phyloP scores from a whole-genome alignment of 2,888 invertebrate genomes.

The Atethmia centrago region DNA sequence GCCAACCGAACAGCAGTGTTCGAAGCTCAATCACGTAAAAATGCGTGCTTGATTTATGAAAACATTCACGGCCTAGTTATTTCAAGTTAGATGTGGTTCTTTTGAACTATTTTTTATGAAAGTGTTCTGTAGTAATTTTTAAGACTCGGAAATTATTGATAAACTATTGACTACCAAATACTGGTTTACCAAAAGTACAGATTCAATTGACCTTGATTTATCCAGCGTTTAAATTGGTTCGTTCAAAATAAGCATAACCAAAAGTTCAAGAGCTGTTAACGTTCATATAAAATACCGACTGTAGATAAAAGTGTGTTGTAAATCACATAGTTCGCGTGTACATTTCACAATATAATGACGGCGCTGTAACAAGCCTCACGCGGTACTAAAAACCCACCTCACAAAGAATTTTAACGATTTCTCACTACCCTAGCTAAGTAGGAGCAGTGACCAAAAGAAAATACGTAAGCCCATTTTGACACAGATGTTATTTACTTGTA shows the following conservation, averaged over 20 bases:
- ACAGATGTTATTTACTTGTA: not conserved
- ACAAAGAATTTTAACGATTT: constrained; percentile 14
- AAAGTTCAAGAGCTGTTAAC: not conserved
- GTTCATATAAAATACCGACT: constrained; percentile 10
- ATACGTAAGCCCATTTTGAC: not conserved
- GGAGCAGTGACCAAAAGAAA: not conserved
- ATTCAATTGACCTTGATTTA: not conserved
- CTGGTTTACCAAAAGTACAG: not conserved
- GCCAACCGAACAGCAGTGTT: constrained; percentile 61
- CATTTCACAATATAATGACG: constrained; percentile 15
- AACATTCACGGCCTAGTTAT: constrained; percentile 37
- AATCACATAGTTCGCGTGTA: constrained; percentile 51
- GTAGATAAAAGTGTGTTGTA: constrained; percentile 26
- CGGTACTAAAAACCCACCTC: constrained; percentile 29
- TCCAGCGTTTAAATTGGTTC: not conserved
- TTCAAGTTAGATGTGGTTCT: not conserved
- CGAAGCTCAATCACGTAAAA: constrained; percentile 72
- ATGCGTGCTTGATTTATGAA: constrained; percentile 54
- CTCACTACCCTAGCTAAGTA: not conserved
- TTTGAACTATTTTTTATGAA: not conserved
- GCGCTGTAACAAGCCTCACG: constrained; percentile 16
- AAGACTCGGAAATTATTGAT: not conserved
- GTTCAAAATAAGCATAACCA: not conserved
- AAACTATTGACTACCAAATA: not conserved
- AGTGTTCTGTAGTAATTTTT: not conserved